Evolutionary conservation across 2,888 invertebrate species (phyloP).

Genomic region (Diachrysia chrysitis): DNA sequence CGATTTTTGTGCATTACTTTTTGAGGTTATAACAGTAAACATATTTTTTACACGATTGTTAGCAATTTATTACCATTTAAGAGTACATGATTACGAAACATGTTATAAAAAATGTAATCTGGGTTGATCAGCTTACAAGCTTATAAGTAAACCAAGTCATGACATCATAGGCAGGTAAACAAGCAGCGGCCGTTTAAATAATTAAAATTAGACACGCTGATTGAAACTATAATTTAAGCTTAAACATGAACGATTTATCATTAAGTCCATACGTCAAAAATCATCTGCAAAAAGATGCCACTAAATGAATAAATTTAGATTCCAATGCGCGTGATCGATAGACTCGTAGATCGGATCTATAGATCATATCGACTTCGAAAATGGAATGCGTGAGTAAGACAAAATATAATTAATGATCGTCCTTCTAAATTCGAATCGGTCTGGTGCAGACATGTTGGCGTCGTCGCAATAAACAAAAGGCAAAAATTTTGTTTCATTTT

Average conservation of each 20-base stretch:
- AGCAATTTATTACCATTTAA: no score
- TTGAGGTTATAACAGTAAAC: not conserved
- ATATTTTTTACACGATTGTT: no score
- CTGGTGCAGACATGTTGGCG: conserved; percentile 88
- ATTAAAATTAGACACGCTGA: conserved; percentile 71
- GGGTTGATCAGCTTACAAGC: conserved; percentile 10
- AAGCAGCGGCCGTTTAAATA: conserved; percentile 52
- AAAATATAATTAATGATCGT: conserved; percentile 89
- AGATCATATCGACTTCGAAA: conserved; percentile 88
- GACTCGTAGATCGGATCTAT: conserved; percentile 88
- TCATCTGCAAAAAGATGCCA: conserved; percentile 86
- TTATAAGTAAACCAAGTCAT: conserved; percentile 19
- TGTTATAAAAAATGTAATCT: not conserved
- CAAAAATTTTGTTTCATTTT: conserved; percentile 82
- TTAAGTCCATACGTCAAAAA: conserved; percentile 74
- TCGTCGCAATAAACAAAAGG: conserved; percentile 87
- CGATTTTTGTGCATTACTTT: not conserved
- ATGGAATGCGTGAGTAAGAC: conserved; percentile 89
- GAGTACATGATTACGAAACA: no score
- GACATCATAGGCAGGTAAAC: conserved; percentile 51
- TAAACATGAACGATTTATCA: conserved; percentile 75
- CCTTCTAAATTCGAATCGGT: conserved; percentile 87
- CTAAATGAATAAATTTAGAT: conserved; percentile 88
- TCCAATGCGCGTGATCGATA: conserved; percentile 87
- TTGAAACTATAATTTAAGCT: conserved; percentile 73